Evolutionary conservation across 2,113 vertebrate genomes (phyloP).

Genomic region (Hippocampus zosterae): DNA sequence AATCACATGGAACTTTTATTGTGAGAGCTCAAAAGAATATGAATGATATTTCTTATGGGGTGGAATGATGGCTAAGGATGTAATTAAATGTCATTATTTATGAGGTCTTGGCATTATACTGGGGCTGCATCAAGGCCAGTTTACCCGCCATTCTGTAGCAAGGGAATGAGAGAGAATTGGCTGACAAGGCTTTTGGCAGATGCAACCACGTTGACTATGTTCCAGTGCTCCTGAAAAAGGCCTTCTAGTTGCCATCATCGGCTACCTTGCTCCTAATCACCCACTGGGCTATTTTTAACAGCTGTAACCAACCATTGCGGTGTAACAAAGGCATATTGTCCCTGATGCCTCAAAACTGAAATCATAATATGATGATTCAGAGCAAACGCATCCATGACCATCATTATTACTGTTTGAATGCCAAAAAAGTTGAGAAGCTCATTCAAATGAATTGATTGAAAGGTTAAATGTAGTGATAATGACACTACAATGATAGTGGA

Average conservation of each 20-base stretch:
- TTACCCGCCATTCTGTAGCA: constrained; percentile 43
- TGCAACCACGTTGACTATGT: constrained; percentile 66
- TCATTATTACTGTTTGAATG: background rate
- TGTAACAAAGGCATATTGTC: constrained; percentile 56
- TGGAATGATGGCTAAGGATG: constrained; percentile 10
- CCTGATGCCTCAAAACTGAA: constrained; percentile 37
- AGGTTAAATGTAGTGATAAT: background rate
- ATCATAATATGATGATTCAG: constrained; percentile 19
- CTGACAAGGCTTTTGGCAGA: constrained; percentile 61
- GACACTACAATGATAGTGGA: background rate
- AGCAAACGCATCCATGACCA: constrained; percentile 7
- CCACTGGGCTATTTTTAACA: constrained; percentile 73
- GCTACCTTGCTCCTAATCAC: constrained; percentile 71
- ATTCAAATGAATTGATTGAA: background rate
- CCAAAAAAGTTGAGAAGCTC: constrained; percentile 5
- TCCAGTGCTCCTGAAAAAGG: constrained; percentile 58
- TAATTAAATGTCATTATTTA: constrained; percentile 48
- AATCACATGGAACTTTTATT: background rate
- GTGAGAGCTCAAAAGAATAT: background rate
- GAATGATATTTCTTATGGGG: background rate
- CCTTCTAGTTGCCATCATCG: constrained; percentile 75
- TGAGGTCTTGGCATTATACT: constrained; percentile 29
- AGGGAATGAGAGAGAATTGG: constrained; percentile 59
- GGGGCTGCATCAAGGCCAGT: constrained; percentile 60
- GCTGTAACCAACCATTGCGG: constrained; percentile 64